A percentile compares a stretch with the other conserved stretches of the same genome.
Evolutionary conservation across 2,113 vertebrate genomes (phyloP).

Genomic region (Petaurus breviceps): DNA sequence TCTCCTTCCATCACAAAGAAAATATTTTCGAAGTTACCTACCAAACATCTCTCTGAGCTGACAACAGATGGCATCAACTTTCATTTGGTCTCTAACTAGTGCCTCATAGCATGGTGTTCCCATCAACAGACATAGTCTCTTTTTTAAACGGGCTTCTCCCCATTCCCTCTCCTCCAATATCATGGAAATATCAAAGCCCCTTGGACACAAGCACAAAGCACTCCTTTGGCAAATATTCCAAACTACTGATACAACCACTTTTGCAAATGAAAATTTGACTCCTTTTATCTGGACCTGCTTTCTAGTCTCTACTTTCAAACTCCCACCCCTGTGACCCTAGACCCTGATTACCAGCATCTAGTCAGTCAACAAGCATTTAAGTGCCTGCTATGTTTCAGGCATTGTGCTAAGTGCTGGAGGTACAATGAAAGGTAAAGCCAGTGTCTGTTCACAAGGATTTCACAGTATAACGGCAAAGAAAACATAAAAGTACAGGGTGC

Average conservation of each 20-base stretch:
- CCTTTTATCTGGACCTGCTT: not conserved
- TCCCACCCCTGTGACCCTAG: not conserved
- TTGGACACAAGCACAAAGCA: not conserved
- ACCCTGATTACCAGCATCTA: not conserved
- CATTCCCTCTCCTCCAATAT: not conserved
- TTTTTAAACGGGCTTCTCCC: not conserved
- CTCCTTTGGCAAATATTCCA: not conserved
- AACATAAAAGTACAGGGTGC: not conserved
- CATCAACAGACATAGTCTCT: not conserved
- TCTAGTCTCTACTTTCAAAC: not conserved
- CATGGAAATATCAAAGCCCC: not conserved
- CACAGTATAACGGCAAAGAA: not conserved
- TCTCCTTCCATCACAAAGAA: slow-evolving; percentile 37
- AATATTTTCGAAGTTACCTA: slow-evolving; percentile 5
- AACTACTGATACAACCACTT: not conserved
- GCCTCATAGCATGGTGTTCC: not conserved
- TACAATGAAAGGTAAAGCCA: not conserved
- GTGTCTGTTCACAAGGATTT: not conserved
- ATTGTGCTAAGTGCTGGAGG: not conserved
- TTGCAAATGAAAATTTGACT: not conserved
- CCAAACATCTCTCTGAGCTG: not conserved
- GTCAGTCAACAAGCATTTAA: not conserved
- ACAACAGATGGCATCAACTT: slow-evolving; percentile 3
- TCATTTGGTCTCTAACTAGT: not conserved
- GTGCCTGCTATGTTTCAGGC: not conserved